Evolutionary conservation across 2,888 invertebrate genomes (phyloP).

Genomic region (Pyralis farinalis): DNA sequence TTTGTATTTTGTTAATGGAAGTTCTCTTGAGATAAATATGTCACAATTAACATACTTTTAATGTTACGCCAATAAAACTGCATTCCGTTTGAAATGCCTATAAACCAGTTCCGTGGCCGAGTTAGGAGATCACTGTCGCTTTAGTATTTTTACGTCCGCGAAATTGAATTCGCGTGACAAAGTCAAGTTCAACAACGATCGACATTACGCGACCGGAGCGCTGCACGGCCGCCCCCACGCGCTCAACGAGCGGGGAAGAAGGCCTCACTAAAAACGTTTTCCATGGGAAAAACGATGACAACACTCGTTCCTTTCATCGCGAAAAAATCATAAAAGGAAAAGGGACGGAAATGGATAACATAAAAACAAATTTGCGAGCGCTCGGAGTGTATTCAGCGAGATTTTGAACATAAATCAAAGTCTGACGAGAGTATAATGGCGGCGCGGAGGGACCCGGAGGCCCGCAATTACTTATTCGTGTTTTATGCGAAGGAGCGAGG

Average conservation of each 20-base stretch:
- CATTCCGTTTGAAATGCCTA: neutral
- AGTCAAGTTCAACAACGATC: neutral
- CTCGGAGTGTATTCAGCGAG: slow-evolving; percentile 23
- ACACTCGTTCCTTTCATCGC: slow-evolving; percentile 5
- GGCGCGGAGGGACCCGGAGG: slow-evolving; percentile 13
- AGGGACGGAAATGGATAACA: slow-evolving; percentile 13
- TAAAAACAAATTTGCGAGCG: slow-evolving; percentile 29
- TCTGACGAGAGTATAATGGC: slow-evolving; percentile 25
- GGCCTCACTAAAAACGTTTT: neutral
- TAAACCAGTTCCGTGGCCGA: neutral
- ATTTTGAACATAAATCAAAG: slow-evolving; percentile 37
- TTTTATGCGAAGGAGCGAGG: slow-evolving; percentile 4
- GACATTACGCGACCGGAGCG: neutral
- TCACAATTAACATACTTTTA: too few species aligned
- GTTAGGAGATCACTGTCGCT: neutral
- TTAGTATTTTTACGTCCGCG: neutral
- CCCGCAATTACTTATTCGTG: slow-evolving; percentile 18
- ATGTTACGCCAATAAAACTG: neutral
- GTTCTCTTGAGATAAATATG: too few species aligned
- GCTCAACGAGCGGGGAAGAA: neutral
- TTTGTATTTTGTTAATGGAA: too few species aligned
- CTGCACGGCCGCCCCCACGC: neutral
- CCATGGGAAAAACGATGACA: slow-evolving; percentile 5
- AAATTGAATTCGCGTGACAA: neutral
- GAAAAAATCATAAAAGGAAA: slow-evolving; percentile 8